Evolutionary conservation across 2,113 vertebrate genomes (phyloP).

Genomic region (Cariama cristata): DNA sequence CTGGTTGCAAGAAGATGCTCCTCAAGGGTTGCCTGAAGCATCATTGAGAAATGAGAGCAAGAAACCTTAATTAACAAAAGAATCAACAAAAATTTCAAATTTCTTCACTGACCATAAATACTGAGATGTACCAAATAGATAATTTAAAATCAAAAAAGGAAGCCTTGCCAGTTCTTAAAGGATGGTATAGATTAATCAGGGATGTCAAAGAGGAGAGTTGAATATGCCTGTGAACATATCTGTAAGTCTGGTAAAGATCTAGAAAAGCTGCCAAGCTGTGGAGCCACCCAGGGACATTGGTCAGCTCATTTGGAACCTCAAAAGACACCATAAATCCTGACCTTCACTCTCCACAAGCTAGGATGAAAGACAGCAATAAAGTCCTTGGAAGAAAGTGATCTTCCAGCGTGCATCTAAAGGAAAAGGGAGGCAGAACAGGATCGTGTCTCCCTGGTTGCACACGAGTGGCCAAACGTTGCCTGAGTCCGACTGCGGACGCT

Average conservation of each 20-base stretch:
- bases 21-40: background rate
- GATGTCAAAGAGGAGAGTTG: background rate
- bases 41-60: background rate
- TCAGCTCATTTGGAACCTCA: background rate
- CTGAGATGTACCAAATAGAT: background rate
- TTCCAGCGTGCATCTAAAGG: background rate
- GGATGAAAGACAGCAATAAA: background rate
- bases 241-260: background rate
- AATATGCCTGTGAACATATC: background rate
- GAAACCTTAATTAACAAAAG: background rate
- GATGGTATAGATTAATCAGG: background rate
- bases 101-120: background rate
- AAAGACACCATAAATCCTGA: background rate
- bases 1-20: background rate
- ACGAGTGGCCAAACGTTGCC: background rate
- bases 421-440: background rate
- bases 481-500: rapidly evolving
- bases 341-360: background rate
- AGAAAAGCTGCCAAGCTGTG: background rate
- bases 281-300: background rate
- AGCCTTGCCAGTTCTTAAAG: background rate
- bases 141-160: background rate
- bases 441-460: background rate
- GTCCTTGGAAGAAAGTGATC: background rate
- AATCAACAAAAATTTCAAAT: background rate